These are phyloP conservation scores for Chironomus tentans DNA, from an alignment of 2,888 invertebrate species.

Conservation along the genomic window DNA sequence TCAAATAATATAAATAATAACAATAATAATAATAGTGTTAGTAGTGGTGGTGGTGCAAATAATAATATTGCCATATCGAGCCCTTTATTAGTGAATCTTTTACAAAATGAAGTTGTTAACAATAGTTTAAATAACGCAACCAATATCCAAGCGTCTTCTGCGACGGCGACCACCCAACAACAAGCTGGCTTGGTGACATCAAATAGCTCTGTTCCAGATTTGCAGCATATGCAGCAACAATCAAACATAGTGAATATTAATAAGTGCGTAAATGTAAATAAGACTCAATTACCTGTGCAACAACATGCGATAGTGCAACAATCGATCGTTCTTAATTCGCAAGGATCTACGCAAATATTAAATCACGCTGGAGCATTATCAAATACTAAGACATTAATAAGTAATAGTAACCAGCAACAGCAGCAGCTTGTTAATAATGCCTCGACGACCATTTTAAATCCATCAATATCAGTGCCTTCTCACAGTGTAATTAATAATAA, in stretches of 20 bases:
- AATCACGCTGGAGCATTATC: neutral
- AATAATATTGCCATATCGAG: constrained; percentile 69
- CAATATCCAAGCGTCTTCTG: constrained; percentile 30
- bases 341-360: neutral
- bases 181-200: constrained; percentile 29
- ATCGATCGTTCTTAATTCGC: neutral
- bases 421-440: constrained; percentile 6
- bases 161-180: constrained; percentile 35
- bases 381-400: neutral
- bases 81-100: constrained; percentile 79
- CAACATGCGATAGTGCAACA: constrained; percentile 29
- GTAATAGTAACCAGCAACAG: neutral
- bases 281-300: constrained; percentile 32
- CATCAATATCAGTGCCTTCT: constrained; percentile 27
- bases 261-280: constrained; percentile 17
- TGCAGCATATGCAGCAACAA: constrained; percentile 31
- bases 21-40: constrained; percentile 2
- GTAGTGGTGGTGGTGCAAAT: constrained; percentile 32
- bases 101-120: constrained; percentile 67
- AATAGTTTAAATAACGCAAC: constrained; percentile 2
- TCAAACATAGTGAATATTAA: constrained; percentile 20
- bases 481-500: constrained; percentile 14
- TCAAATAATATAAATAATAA: neutral
- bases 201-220: constrained; percentile 32
- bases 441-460: constrained; percentile 16